A percentile compares a stretch with the other conserved stretches of the same genome.
Conservation (phyloP, 2,888 invertebrate genomes). For the Agriopis marginaria region DNA sequence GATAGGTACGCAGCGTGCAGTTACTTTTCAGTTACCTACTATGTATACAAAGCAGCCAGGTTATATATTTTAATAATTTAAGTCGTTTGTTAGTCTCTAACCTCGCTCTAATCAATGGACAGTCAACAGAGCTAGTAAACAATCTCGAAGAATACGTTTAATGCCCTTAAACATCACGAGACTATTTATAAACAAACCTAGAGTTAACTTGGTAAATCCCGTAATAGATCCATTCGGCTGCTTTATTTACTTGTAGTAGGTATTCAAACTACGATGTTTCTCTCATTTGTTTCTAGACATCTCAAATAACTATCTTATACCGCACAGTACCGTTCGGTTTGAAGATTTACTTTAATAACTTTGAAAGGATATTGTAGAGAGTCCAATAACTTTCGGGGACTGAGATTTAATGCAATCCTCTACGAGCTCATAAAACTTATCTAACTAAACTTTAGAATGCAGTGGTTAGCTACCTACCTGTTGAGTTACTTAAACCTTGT, state of each 20-base stretch:
- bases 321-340: constrained; percentile 39
- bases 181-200: background rate
- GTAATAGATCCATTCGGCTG: background rate
- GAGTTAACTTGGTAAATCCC: background rate
- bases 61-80: no score
- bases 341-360: constrained; percentile 61
- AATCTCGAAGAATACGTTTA: background rate
- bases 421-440: constrained; percentile 42
- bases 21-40: no score
- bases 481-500: background rate
- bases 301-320: constrained; percentile 32
- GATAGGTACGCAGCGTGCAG: no score
- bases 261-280: constrained; percentile 2
- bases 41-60: no score
- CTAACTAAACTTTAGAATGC: constrained; percentile 3
- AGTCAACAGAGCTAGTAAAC: background rate
- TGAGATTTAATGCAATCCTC: constrained; percentile 59
- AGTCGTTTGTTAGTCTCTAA: background rate
- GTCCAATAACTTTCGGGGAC: constrained; percentile 64
- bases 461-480: background rate
- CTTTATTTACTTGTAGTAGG: background rate
- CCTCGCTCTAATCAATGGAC: background rate
- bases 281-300: constrained; percentile 12
- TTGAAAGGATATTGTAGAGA: constrained; percentile 64
- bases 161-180: background rate